Evolutionary conservation across 2,113 vertebrate species (phyloP).

Genomic region (Taxidea taxus): DNA sequence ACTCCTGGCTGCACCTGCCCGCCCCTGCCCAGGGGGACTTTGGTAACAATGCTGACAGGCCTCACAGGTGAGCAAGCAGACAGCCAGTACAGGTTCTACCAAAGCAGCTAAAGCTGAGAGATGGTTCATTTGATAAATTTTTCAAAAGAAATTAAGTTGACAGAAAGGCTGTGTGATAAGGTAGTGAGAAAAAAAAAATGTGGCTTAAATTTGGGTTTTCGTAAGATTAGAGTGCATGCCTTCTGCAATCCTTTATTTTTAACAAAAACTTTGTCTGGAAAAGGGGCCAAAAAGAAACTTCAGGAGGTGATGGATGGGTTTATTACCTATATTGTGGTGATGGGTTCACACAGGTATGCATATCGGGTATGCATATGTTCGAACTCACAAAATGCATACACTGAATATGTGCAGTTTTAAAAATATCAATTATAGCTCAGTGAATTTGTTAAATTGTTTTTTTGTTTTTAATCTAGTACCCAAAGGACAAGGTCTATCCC

Average conservation of each 20-base stretch:
- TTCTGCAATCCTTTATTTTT: not conserved
- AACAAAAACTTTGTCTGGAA: not conserved
- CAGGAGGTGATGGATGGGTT: not conserved
- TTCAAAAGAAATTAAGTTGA: constrained; percentile 4
- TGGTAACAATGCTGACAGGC: not conserved
- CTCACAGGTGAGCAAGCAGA: not conserved
- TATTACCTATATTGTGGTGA: not conserved
- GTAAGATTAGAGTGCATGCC: not conserved
- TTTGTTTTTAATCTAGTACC: not conserved
- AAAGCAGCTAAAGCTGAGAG: not conserved
- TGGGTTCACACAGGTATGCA: not conserved
- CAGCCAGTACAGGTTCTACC: not conserved
- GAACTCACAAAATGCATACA: not conserved
- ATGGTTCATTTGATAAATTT: constrained; percentile 8
- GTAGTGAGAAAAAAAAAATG: not conserved
- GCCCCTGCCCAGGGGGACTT: not conserved
- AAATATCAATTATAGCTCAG: not conserved
- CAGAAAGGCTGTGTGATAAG: not conserved
- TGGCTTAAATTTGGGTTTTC: constrained; percentile 5
- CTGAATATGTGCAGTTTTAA: not conserved
- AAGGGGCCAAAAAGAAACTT: not conserved
- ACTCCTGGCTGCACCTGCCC: not conserved
- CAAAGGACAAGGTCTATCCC: not conserved
- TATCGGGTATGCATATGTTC: not conserved
- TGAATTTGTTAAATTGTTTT: not conserved